Percentiles rank a stretch among this genome's conserved stretches.
These are phyloP conservation scores for Anneissia japonica DNA, from an alignment of 35 echinoderm and acorn worm species.

Conservation along the genomic window DNA sequence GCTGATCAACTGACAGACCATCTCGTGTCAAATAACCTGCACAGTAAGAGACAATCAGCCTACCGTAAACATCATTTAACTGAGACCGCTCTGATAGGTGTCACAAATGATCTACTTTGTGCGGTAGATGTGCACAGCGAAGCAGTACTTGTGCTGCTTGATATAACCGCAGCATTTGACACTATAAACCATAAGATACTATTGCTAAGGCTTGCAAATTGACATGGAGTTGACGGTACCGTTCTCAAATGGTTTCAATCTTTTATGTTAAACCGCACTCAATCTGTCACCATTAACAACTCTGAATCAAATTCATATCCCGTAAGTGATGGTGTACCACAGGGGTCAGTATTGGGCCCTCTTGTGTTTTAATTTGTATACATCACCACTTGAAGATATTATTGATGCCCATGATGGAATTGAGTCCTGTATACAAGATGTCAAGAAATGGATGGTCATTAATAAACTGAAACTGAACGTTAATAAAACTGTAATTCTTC, in stretches of 20 bases:
- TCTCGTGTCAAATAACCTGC: slow-evolving; percentile 31
- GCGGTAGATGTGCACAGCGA: neutral
- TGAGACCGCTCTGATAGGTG: neutral
- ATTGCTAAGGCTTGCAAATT: too few species aligned
- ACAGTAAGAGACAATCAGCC: slow-evolving; percentile 27
- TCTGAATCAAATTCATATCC: too few species aligned
- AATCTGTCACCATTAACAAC: too few species aligned
- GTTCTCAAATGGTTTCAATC: too few species aligned
- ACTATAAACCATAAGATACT: neutral
- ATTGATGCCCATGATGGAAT: neutral
- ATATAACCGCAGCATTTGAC: slow-evolving; percentile 7
- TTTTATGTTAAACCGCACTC: too few species aligned
- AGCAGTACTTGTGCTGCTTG: neutral
- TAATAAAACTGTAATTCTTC: neutral
- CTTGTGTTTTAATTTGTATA: neutral
- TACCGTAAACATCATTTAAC: neutral
- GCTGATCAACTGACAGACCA: slow-evolving; percentile 27
- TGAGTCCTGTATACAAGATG: slow-evolving; percentile 13
- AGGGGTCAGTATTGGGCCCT: neutral
- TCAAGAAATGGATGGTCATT: neutral
- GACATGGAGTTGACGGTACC: neutral
- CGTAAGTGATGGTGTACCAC: neutral
- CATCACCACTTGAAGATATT: neutral
- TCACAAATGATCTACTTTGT: neutral
- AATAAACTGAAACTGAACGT: slow-evolving; percentile 6